Percentiles rank a stretch among this genome's conserved stretches.
These are phyloP conservation scores for Oasisia sp. DNA, from an alignment of 2,888 invertebrate genomes.

Conservation along the genomic window DNA sequence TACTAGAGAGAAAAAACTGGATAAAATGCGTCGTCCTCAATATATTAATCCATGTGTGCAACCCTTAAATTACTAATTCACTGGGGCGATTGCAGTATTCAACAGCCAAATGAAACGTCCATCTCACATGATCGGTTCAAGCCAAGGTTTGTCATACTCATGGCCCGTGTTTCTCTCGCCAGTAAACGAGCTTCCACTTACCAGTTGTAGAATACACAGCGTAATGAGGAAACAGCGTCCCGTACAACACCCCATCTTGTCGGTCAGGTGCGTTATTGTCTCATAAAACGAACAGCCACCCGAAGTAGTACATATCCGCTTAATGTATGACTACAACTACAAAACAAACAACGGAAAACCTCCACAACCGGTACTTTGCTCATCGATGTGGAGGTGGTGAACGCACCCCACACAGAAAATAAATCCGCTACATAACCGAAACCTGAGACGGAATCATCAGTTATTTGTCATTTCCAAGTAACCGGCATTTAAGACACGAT, in stretches of 20 bases:
- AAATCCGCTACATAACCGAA: neutral
- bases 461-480: neutral
- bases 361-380: neutral
- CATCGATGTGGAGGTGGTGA: slow-evolving; percentile 17
- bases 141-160: neutral
- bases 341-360: neutral
- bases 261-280: neutral
- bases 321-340: slow-evolving; percentile 5
- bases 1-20: neutral
- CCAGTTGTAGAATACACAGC: slow-evolving; percentile 33
- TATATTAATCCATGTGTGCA: neutral
- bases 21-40: neutral
- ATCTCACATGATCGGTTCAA: neutral
- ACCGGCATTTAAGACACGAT: neutral
- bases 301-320: neutral
- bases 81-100: neutral
- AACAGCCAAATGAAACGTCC: neutral
- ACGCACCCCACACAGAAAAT: neutral
- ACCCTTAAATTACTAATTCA: neutral
- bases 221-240: slow-evolving; percentile 35
- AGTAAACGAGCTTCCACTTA: slow-evolving; percentile 23
- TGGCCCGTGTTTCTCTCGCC: neutral
- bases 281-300: neutral
- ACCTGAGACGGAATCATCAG: neutral
- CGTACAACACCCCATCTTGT: slow-evolving; percentile 34